These are phyloP conservation scores for Channa argus DNA, from an alignment of 2,113 vertebrate species.

Conservation along the genomic window DNA sequence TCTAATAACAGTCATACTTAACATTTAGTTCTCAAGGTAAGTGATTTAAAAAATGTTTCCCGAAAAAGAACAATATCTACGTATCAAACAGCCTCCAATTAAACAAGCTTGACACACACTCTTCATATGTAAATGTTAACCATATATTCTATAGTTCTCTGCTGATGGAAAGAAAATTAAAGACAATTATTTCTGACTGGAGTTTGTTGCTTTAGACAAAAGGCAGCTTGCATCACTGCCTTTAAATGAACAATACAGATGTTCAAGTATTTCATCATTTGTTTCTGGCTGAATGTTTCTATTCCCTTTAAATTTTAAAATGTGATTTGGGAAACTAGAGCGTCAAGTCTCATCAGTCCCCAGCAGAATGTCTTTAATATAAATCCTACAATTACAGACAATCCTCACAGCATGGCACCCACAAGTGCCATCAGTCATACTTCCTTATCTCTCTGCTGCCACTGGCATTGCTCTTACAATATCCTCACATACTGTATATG, in stretches of 20 bases:
- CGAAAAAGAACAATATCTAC: no score
- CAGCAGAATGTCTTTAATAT: slow-evolving; percentile 1
- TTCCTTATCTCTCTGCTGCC: slow-evolving; percentile 16
- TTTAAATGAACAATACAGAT: slow-evolving; percentile 17
- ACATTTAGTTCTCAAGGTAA: no score
- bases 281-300: slow-evolving; percentile 1
- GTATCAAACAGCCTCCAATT: slow-evolving; percentile 38
- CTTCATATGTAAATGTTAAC: slow-evolving; percentile 39
- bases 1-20: no score
- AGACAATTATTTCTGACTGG: no score
- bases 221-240: slow-evolving; percentile 6
- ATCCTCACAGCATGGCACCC: slow-evolving; percentile 13
- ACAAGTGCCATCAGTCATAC: slow-evolving; percentile 19
- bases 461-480: slow-evolving; percentile 22
- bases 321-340: slow-evolving; percentile 1
- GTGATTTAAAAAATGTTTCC: no score
- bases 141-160: slow-evolving; percentile 34
- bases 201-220: no score
- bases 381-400: background rate
- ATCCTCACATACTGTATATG: slow-evolving; percentile 14
- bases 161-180: background rate
- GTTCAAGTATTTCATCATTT: slow-evolving; percentile 28
- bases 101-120: slow-evolving; percentile 48
- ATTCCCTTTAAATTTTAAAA: slow-evolving; percentile 25
- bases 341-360: background rate